Base-by-base conservation (phyloP, 2,113 vertebrate genomes). In the Odontesthes bonariensis region DNA sequence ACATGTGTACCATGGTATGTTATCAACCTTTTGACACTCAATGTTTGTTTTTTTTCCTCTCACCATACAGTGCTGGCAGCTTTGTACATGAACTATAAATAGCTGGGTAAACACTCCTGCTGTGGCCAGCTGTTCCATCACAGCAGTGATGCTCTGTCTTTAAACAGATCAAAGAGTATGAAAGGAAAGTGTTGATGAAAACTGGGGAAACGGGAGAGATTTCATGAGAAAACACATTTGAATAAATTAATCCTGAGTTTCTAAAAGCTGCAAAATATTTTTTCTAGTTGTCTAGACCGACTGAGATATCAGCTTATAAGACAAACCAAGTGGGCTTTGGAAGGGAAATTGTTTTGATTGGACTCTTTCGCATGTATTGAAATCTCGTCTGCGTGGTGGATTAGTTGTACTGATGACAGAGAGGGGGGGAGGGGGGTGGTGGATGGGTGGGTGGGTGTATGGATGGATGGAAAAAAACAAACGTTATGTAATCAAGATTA, bases 401-500 rank as follows among this genome's bases (percentile, higher is more conserved):
- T 92, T 91, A 92, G 88, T 89, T 87, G 84, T 42, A 27, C 62
- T 61, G 79, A 85, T 69, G 81, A 69, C 54, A 64, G 83, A 35
- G 56, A 32, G 53, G 40, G 51, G 52, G 73, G 67, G 65, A 70
- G 14, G 67, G 53, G 68, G 35, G 68, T 20, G 44, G 44, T 47
- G 17, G 42, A 22, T 47, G 11, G 52, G 54, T 33, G 42, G 19
- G 38, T 52, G 65, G 23, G 20, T 57, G 64, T 52, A 20, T 59
- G 75, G 65, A 77, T 87, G 68, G 59, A 64, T 82, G 71, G 57
- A 67, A 32, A 51, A 70, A 84, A 63, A 76, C 70, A 84, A 16
- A 54, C 42, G 73, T 93, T 94, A 91, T 88, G 88, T 91, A 93
- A 94, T 81, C 51, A 73, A 81, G 79, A 93, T 92, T 93, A 93